Evolutionary conservation across 2,888 invertebrate species (phyloP).

Genomic region (Blera fallax): DNA sequence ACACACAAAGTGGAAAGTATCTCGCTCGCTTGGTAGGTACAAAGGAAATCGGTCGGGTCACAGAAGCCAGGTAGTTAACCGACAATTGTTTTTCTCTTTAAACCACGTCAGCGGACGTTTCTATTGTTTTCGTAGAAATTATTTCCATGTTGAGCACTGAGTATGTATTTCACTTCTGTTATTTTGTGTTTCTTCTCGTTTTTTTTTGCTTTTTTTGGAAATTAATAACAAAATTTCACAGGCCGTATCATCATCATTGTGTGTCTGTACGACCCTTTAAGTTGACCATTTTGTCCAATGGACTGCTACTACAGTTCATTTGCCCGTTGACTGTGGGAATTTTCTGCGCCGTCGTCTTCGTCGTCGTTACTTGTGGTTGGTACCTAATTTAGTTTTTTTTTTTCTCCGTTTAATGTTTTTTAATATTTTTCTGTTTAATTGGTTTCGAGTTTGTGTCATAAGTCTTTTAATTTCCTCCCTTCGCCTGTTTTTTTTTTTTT

Average conservation of each 20-base stretch:
- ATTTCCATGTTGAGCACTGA: slow-evolving; percentile 36
- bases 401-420: slow-evolving; percentile 60
- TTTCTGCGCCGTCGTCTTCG: slow-evolving; percentile 7
- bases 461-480: slow-evolving; percentile 64
- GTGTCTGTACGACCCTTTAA: slow-evolving; percentile 54
- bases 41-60: slow-evolving; percentile 70
- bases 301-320: slow-evolving; percentile 66
- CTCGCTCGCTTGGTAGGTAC: slow-evolving; percentile 34
- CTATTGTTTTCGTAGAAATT: slow-evolving; percentile 71
- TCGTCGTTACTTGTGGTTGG: slow-evolving; percentile 34
- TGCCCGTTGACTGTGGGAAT: slow-evolving; percentile 64
- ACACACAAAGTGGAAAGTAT: slow-evolving; percentile 65
- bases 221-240: slow-evolving; percentile 72
- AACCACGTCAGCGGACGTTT: slow-evolving; percentile 65
- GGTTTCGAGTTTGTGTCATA: slow-evolving; percentile 68
- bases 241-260: slow-evolving; percentile 48
- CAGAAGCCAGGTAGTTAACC: slow-evolving; percentile 71
- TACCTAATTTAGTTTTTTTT: slow-evolving; percentile 49
- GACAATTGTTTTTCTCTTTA: slow-evolving; percentile 63
- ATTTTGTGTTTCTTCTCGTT: slow-evolving; percentile 16
- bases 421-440: slow-evolving; percentile 72
- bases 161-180: slow-evolving; percentile 58
- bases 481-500: not conserved
- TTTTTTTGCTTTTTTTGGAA: slow-evolving; percentile 63
- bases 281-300: slow-evolving; percentile 71